Percentiles rank a stretch among this genome's conserved stretches.
Evolutionary conservation across 2,888 invertebrate genomes (phyloP).

Genomic region (Metallyticus violacea): DNA sequence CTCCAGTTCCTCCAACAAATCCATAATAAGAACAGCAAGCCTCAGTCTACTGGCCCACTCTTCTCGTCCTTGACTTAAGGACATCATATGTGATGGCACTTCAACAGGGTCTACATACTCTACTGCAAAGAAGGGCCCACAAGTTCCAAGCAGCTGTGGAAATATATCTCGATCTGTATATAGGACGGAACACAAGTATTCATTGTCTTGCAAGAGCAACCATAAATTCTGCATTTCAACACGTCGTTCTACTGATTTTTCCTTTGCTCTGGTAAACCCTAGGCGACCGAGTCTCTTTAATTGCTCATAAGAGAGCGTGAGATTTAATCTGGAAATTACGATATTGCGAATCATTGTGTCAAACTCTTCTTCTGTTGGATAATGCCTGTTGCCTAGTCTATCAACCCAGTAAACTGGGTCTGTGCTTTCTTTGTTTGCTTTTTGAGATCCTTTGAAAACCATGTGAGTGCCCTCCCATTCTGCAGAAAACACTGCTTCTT

Average conservation of each 20-base stretch:
- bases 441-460: slow-evolving; percentile 56
- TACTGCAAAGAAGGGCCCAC: slow-evolving; percentile 64
- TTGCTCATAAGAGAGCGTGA: slow-evolving; percentile 51
- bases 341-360: slow-evolving; percentile 52
- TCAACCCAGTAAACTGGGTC: slow-evolving; percentile 50
- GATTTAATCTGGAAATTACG: slow-evolving; percentile 54
- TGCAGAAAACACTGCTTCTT: slow-evolving; percentile 60
- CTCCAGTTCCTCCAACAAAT: slow-evolving; percentile 59
- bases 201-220: slow-evolving; percentile 63
- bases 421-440: slow-evolving; percentile 44
- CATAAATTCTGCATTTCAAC: slow-evolving; percentile 60
- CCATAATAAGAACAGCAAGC: slow-evolving; percentile 58
- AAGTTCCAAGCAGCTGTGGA: slow-evolving; percentile 63
- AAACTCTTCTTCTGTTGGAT: slow-evolving; percentile 55
- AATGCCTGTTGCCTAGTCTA: slow-evolving; percentile 49
- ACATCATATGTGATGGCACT: slow-evolving; percentile 39
- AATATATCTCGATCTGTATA: slow-evolving; percentile 60
- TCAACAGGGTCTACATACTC: slow-evolving; percentile 59
- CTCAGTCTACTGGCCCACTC: slow-evolving; percentile 58
- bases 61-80: slow-evolving; percentile 52
- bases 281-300: slow-evolving; percentile 51
- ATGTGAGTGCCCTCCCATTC: slow-evolving; percentile 56
- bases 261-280: slow-evolving; percentile 40
- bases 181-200: slow-evolving; percentile 60
- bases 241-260: slow-evolving; percentile 22